Percentiles rank a stretch among this genome's conserved stretches.
These are phyloP conservation scores for Gymnosoma rotundatum DNA, from an alignment of 2,888 invertebrate genomes.

Conservation along the genomic window DNA sequence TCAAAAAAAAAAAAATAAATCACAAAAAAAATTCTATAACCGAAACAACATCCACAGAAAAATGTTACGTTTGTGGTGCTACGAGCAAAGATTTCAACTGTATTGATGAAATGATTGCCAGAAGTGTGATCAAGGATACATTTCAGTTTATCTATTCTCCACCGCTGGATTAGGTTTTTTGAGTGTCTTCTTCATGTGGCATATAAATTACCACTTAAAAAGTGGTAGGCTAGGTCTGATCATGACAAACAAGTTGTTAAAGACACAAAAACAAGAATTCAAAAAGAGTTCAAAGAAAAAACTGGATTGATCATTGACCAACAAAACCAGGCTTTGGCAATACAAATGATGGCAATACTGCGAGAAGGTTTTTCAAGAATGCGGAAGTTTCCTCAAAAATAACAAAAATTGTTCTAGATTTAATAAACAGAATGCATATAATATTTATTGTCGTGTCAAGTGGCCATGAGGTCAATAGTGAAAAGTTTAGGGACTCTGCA, in stretches of 20 bases:
- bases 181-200: conserved; percentile 40
- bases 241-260: conserved; percentile 29
- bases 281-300: conserved; percentile 11
- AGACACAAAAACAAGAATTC: conserved; percentile 48
- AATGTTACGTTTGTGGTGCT: conserved; percentile 46
- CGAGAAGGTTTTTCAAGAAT: no score
- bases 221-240: conserved; percentile 45
- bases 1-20: background rate
- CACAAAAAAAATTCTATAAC: conserved; percentile 28
- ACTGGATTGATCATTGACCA: no score
- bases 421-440: no score
- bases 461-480: no score
- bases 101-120: conserved; percentile 48
- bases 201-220: conserved; percentile 36
- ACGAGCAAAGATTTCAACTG: conserved; percentile 53
- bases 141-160: conserved; percentile 58
- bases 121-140: conserved; percentile 49
- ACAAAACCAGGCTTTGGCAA: no score
- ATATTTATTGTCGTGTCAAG: no score
- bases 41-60: conserved; percentile 36
- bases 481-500: no score
- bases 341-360: no score
- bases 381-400: no score
- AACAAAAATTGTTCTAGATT: no score
- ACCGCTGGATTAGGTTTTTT: conserved; percentile 57